A percentile compares a stretch with the other conserved stretches of the same genome.
Evolutionary conservation across 2,113 vertebrate genomes (phyloP).

Genomic region (Acrocephalus arundinaceus): DNA sequence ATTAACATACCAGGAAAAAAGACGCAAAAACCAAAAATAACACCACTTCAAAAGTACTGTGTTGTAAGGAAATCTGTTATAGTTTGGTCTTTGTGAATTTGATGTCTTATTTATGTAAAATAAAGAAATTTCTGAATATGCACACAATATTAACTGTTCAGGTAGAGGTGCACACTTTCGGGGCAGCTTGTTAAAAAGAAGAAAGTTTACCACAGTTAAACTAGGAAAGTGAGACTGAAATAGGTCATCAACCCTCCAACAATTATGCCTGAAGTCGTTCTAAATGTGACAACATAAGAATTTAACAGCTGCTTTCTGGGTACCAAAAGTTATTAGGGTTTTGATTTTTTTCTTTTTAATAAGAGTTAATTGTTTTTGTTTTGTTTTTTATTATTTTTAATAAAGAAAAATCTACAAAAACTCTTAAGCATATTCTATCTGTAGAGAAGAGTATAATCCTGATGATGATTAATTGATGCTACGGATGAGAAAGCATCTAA

Average conservation of each 20-base stretch:
- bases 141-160: slow-evolving; percentile 21
- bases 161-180: slow-evolving; percentile 43
- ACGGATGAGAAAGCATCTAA: neutral
- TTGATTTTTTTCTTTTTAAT: neutral
- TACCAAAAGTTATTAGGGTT: neutral
- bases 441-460: neutral
- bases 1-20: neutral
- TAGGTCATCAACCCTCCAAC: slow-evolving; percentile 22
- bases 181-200: slow-evolving; percentile 55
- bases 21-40: neutral
- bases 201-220: slow-evolving; percentile 42
- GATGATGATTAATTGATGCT: slow-evolving; percentile 26
- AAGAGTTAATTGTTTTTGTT: neutral
- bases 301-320: neutral
- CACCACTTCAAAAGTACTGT: slow-evolving; percentile 7
- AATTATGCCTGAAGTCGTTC: neutral
- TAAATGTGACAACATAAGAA: neutral
- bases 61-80: slow-evolving; percentile 38
- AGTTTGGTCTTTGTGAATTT: slow-evolving; percentile 55
- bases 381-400: neutral
- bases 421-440: neutral
- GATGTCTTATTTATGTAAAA: slow-evolving; percentile 60
- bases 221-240: slow-evolving; percentile 42
- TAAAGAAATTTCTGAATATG: slow-evolving; percentile 34
- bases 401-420: neutral